Percentiles rank a stretch among this genome's conserved stretches.
phyloP scores from a whole-genome alignment of 2,888 invertebrate species.

The Tubulanus polymorphus region DNA sequence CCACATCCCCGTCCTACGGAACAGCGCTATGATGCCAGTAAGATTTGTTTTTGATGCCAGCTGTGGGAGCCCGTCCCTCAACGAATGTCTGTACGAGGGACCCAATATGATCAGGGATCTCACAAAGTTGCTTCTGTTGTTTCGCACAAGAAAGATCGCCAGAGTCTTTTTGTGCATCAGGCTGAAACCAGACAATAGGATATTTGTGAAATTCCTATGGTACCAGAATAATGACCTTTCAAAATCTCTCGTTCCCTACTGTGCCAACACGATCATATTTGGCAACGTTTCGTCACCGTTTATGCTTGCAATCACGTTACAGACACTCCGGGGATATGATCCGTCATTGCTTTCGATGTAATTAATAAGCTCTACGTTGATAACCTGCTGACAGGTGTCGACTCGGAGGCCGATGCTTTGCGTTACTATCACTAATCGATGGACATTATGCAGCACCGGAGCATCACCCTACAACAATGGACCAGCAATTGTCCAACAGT shows the following conservation, averaged over 20 bases:
- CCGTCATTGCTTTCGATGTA: background rate
- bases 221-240: background rate
- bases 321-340: constrained; percentile 4
- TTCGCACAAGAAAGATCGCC: background rate
- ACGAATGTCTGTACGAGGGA: background rate
- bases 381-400: constrained; percentile 14
- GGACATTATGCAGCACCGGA: constrained; percentile 7
- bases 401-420: background rate
- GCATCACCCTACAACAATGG: constrained; percentile 16
- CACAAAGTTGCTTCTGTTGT: background rate
- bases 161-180: background rate
- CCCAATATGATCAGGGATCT: background rate
- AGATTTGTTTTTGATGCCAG: background rate
- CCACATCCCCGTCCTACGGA: background rate
- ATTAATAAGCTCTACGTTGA: constrained; percentile 11
- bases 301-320: background rate
- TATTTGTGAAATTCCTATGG: background rate
- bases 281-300: constrained; percentile 8
- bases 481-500: constrained; percentile 3
- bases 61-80: background rate
- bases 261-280: constrained; percentile 10
- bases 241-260: constrained; percentile 5
- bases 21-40: too few species aligned
- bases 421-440: constrained; percentile 7
- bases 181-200: background rate